Base-by-base conservation (phyloP, 2,888 invertebrate genomes). In the Phortica magna region DNA sequence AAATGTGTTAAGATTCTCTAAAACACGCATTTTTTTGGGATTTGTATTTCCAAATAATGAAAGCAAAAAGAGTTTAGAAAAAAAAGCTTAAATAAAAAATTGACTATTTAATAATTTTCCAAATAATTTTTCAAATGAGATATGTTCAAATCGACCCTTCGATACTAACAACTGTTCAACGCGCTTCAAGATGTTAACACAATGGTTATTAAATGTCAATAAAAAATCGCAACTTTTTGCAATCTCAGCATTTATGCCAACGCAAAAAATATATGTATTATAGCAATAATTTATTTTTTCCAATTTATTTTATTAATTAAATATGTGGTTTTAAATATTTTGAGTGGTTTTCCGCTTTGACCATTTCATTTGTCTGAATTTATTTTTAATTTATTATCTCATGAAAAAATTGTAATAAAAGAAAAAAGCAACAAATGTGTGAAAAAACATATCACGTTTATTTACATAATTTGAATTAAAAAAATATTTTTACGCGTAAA, bases 251-350 rank as follows among this genome's bases (percentile, higher is more conserved):
- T 14, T n/a, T 53, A 53, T 53, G n/a, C n/a, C 12, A 12, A 14
- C 12, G 3, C 12, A 14, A 53, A 53, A 53, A 3, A 53, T 53
- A 53, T 53, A 53, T 5, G n/a, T 53, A 71, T 59, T 9, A 43
- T 22, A 12, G 77, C 70, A 78, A 78, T 81, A 75, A 84, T 87
- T 87, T 83, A 83, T 84, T 84, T 88, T 78, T 78, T 85, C 83
- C 81, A 85, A 31, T 88, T 87, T 88, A 88, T 83, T 88, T 85
- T 81, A 83, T 87, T 88, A 85, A 85, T 88, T 88, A 88, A 87
- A 88, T 88, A 83, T 82, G 79, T 79, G 86, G 74, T 82, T 81
- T 80, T 72, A 64, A 53, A 61, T 73, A 61, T 73, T 59, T 64
- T 19, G 53, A 61, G 64, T 64, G 61, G 53, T 42, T 55, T 71